Conservation (phyloP, 2,797 vertebrate species). For the Sebastiscus tertius region DNA sequence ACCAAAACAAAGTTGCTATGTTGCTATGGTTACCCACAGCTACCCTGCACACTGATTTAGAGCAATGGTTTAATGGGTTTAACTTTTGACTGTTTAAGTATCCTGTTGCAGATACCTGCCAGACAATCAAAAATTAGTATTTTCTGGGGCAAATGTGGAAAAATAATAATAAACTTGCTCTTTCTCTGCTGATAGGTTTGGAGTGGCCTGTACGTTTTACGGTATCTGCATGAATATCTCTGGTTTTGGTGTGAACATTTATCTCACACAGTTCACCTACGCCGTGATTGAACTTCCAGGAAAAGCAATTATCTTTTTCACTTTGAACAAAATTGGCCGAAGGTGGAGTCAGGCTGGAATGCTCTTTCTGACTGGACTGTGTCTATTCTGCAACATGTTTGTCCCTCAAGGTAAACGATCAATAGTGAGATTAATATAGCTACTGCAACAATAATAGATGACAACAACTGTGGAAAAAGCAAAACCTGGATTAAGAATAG, state of each 20-base stretch:
- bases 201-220: conserved; percentile 86
- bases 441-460: no score
- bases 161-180: not conserved
- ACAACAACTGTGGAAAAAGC: no score
- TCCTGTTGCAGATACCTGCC: not conserved
- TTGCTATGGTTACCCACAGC: not conserved
- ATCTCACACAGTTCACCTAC: conserved; percentile 89
- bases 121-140: not conserved
- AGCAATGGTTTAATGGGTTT: not conserved
- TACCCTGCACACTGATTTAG: not conserved
- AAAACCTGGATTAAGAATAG: no score
- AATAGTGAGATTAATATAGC: not conserved
- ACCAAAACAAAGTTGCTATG: not conserved
- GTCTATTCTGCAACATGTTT: conserved; percentile 68
- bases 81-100: not conserved
- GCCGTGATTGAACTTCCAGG: conserved; percentile 85
- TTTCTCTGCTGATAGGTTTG: conserved; percentile 80
- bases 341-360: conserved; percentile 74
- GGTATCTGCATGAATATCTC: conserved; percentile 86
- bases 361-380: conserved; percentile 75
- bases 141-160: not conserved
- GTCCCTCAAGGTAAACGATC: conserved; percentile 70
- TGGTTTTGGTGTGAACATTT: conserved; percentile 85
- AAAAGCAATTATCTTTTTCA: conserved; percentile 78
- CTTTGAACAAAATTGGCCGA: conserved; percentile 80